Percentiles rank a stretch among this genome's conserved stretches.
Evolutionary conservation across 2,113 vertebrate species (phyloP).

Genomic region (Marmota monax): DNA sequence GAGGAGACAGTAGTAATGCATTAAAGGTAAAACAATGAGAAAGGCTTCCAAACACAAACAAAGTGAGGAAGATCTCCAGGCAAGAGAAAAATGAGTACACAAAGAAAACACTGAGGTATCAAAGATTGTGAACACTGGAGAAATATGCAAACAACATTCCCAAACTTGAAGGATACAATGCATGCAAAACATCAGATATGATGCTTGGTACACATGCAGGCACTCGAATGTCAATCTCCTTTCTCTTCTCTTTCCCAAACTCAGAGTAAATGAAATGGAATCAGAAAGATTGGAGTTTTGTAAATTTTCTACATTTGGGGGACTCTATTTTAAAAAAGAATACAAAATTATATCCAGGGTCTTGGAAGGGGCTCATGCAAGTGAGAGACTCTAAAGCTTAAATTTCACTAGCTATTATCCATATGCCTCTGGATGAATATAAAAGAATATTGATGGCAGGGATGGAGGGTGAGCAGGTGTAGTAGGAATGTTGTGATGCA

Average conservation of each 20-base stretch:
- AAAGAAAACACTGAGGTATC: background rate
- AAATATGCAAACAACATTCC: background rate
- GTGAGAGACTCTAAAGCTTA: background rate
- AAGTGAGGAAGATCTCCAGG: background rate
- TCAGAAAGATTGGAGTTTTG: background rate
- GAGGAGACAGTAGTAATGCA: background rate
- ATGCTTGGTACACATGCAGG: background rate
- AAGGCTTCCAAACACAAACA: background rate
- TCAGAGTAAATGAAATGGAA: conserved; percentile 19
- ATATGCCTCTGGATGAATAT: background rate
- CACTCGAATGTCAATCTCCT: conserved; percentile 9
- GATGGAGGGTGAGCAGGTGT: background rate
- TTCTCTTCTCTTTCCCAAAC: conserved; percentile 11
- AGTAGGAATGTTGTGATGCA: background rate
- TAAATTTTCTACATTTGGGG: background rate
- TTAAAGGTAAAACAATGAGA: background rate
- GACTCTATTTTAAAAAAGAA: background rate
- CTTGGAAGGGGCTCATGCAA: background rate
- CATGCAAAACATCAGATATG: background rate
- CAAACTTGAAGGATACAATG: background rate
- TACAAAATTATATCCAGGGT: background rate
- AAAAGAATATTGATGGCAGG: background rate
- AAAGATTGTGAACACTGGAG: background rate
- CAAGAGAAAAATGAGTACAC: background rate
- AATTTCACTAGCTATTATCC: background rate